phyloP scores from a whole-genome alignment of 2,113 vertebrate genomes.

The Festucalex cinctus region DNA sequence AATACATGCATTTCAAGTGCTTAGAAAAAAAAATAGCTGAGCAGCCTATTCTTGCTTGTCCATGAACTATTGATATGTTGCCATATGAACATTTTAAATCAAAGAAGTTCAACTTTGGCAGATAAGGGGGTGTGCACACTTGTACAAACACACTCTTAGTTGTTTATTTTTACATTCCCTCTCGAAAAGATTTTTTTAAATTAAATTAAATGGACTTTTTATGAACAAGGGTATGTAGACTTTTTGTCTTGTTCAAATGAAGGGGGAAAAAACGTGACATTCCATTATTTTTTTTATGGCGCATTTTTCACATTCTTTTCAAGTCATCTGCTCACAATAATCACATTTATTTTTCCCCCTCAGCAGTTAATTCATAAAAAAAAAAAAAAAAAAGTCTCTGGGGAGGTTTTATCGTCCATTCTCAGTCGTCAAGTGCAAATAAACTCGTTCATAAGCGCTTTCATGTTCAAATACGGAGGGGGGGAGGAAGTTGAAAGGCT shows the following conservation, averaged over 20 bases:
- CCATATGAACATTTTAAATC: no score
- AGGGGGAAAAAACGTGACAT: not conserved
- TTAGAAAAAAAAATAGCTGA: no score
- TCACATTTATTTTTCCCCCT: no score
- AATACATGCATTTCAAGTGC: no score
- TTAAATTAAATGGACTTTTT: no score
- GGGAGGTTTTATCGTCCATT: not conserved
- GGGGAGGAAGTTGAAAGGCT: constrained; percentile 46
- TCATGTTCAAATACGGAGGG: not conserved
- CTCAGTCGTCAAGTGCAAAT: constrained; percentile 4
- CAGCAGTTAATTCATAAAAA: not conserved
- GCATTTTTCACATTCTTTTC: not conserved
- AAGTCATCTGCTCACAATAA: not conserved
- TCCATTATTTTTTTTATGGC: not conserved
- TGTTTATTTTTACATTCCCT: not conserved
- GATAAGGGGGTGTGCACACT: not conserved
- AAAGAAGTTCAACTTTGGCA: no score
- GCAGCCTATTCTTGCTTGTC: no score
- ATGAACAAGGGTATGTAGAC: not conserved
- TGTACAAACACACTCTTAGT: not conserved
- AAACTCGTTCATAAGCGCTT: not conserved
- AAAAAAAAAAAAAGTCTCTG: not conserved
- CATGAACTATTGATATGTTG: no score
- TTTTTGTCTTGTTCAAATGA: not conserved
- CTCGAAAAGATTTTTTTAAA: no score